Evolutionary conservation across 2,888 invertebrate genomes (phyloP).

Genomic region (Scaptomyza reducta): DNA sequence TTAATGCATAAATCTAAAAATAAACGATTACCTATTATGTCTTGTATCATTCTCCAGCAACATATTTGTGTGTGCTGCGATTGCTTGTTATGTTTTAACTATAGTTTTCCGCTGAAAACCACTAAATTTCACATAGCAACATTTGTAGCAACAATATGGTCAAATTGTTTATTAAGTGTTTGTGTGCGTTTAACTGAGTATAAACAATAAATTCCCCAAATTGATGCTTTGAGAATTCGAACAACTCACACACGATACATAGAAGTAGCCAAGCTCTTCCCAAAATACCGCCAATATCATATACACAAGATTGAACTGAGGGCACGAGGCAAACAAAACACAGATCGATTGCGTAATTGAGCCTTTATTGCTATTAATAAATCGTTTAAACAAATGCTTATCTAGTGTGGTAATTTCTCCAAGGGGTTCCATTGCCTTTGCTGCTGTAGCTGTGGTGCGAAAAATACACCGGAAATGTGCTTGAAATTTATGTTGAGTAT

Average conservation of each 20-base stretch:
- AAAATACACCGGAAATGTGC: conserved; percentile 54
- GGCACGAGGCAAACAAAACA: conserved; percentile 42
- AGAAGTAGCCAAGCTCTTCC: conserved; percentile 10
- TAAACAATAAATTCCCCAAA: conserved; percentile 67
- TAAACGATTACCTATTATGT: conserved; percentile 39
- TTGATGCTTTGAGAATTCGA: conserved; percentile 61
- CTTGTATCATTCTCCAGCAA: conserved; percentile 20
- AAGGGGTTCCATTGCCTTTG: conserved; percentile 12
- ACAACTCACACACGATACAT: conserved; percentile 27
- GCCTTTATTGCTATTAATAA: conserved; percentile 61
- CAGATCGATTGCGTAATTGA: conserved; percentile 66
- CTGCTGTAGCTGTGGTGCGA: conserved; percentile 22
- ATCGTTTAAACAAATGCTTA: conserved; percentile 47
- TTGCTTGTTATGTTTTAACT: conserved; percentile 68
- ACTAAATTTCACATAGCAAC: conserved; percentile 52
- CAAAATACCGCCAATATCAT: conserved; percentile 22
- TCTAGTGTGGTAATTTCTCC: conserved; percentile 43
- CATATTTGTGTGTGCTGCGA: conserved; percentile 16
- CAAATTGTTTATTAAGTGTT: conserved; percentile 74
- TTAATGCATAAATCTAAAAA: conserved; percentile 43
- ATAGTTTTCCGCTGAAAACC: conserved; percentile 65
- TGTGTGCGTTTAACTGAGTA: conserved; percentile 55
- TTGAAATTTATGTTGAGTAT: conserved; percentile 39
- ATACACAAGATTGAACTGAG: conserved; percentile 5
- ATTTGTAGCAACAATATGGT: conserved; percentile 21